Evolutionary conservation across 1,140 invertebrate genomes (phyloP).

Genomic region (Cardiocondyla obscurior): DNA sequence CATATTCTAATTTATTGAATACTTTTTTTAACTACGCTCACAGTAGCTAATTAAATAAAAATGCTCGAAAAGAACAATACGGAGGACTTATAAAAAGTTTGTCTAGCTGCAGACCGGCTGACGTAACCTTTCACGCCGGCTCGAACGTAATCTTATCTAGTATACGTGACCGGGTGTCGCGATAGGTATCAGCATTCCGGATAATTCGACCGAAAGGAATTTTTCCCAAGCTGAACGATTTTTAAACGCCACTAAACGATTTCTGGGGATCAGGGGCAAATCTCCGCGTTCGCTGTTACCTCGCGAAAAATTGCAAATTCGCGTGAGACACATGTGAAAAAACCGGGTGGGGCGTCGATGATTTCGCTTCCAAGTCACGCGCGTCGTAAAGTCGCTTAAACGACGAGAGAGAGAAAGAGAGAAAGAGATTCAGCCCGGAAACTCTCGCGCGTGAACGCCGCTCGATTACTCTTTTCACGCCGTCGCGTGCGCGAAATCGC

Average conservation of each 20-base stretch:
- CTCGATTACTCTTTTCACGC: background rate
- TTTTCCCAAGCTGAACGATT: background rate
- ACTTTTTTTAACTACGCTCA: too few species aligned
- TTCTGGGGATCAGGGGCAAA: background rate
- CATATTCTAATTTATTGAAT: too few species aligned
- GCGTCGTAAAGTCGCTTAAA: conserved; percentile 1
- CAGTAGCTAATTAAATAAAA: too few species aligned
- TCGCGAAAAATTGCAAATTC: conserved; percentile 32
- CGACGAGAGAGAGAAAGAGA: background rate
- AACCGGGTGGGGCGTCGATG: background rate
- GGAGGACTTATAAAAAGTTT: too few species aligned
- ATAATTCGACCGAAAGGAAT: too few species aligned
- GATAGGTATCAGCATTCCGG: background rate
- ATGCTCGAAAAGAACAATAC: too few species aligned
- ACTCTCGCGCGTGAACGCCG: background rate
- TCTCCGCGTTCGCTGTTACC: background rate
- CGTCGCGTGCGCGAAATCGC: conserved; percentile 5
- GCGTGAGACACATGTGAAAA: conserved; percentile 5
- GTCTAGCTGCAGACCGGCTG: too few species aligned
- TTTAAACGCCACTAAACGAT: background rate
- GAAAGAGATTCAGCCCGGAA: background rate
- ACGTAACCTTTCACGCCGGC: too few species aligned
- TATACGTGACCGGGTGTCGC: too few species aligned
- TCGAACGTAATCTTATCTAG: too few species aligned
- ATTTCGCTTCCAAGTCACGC: conserved; percentile 18